Evolutionary conservation across 2,888 invertebrate genomes (phyloP).

Genomic region (Oasisia sp.): DNA sequence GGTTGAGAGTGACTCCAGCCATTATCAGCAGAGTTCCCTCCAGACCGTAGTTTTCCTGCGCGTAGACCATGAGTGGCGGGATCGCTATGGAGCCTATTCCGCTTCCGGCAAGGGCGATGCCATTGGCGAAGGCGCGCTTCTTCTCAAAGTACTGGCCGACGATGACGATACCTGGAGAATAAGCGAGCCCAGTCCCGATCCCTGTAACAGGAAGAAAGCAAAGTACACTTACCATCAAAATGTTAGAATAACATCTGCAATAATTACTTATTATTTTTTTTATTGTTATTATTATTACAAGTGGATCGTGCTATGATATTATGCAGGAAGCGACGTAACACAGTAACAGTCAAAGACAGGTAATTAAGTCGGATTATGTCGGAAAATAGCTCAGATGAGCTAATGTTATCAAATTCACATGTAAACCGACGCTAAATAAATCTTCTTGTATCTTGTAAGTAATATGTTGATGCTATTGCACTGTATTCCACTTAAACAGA

Average conservation of each 20-base stretch:
- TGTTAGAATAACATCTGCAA: neutral
- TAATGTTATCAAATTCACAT: too few species aligned
- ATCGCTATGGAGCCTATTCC: conserved; percentile 47
- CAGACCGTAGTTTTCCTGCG: conserved; percentile 23
- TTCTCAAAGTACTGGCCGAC: conserved; percentile 49
- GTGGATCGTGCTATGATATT: too few species aligned
- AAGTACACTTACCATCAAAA: neutral
- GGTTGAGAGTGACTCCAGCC: conserved; percentile 20
- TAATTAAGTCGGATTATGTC: too few species aligned
- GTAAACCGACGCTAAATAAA: too few species aligned
- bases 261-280: neutral
- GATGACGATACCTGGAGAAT: conserved; percentile 48
- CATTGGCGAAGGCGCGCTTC: conserved; percentile 48
- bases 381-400: too few species aligned
- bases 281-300: too few species aligned
- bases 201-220: conserved; percentile 38
- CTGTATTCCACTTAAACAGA: too few species aligned
- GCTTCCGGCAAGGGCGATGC: conserved; percentile 47
- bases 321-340: too few species aligned
- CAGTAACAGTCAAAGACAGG: too few species aligned
- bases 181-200: conserved; percentile 47
- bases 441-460: too few species aligned
- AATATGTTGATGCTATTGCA: too few species aligned
- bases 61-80: conserved; percentile 40
- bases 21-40: conserved; percentile 21